phyloP scores from a whole-genome alignment of 2,888 invertebrate genomes.

The Hemicrepidius hirtus region DNA sequence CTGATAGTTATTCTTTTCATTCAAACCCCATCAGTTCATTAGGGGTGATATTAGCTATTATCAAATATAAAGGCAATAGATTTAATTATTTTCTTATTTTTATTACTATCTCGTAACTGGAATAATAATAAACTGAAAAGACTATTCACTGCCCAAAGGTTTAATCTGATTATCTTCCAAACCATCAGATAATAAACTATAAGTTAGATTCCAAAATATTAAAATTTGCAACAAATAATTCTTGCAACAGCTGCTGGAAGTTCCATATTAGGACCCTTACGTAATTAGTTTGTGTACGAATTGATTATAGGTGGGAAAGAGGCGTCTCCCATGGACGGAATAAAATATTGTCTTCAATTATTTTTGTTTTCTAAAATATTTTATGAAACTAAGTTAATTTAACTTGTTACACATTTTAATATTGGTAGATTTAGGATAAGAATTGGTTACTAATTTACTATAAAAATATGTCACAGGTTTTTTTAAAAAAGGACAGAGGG shows the following conservation, averaged over 20 bases:
- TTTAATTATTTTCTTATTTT: too few species aligned
- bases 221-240: constrained; percentile 8
- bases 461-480: too few species aligned
- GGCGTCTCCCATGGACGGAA: constrained; percentile 18
- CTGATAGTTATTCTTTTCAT: too few species aligned
- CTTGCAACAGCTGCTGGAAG: constrained; percentile 35
- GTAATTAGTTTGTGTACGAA: constrained; percentile 36
- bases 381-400: neutral
- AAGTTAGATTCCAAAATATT: neutral
- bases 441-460: neutral
- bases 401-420: neutral
- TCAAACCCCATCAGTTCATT: too few species aligned
- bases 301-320: constrained; percentile 29
- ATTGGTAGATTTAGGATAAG: neutral
- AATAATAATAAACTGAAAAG: too few species aligned
- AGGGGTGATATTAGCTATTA: too few species aligned
- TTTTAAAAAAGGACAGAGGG: too few species aligned
- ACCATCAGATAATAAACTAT: too few species aligned
- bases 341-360: constrained; percentile 24
- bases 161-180: too few species aligned
- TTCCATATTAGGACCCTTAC: constrained; percentile 34
- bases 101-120: too few species aligned
- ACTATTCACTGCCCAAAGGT: too few species aligned
- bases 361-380: neutral
- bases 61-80: too few species aligned